These are phyloP conservation scores for Meliscaeva auricollis DNA, from an alignment of 2,888 invertebrate genomes.

Conservation along the genomic window DNA sequence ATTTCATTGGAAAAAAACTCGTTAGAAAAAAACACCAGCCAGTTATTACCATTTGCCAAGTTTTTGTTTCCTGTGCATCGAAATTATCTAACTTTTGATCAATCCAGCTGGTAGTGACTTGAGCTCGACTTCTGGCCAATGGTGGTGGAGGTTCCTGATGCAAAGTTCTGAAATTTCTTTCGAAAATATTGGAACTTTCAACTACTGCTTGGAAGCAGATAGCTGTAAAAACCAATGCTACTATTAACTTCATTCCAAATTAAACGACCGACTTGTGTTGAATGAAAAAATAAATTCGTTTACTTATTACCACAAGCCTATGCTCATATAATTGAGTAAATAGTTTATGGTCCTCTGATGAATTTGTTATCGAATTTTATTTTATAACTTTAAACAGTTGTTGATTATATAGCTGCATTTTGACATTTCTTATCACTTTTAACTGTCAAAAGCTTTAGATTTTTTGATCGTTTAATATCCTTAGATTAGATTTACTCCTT, in stretches of 20 bases:
- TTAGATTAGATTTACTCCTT: background rate
- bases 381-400: background rate
- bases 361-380: background rate
- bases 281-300: background rate
- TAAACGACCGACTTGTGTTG: background rate
- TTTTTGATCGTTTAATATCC: background rate
- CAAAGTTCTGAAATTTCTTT: constrained; percentile 69
- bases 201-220: constrained; percentile 31
- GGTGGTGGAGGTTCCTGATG: constrained; percentile 82
- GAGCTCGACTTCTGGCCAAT: constrained; percentile 40
- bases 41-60: constrained; percentile 84
- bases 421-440: background rate
- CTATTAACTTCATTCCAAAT: constrained; percentile 39
- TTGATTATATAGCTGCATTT: background rate
- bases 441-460: background rate
- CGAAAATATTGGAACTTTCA: constrained; percentile 64
- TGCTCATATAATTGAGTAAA: background rate
- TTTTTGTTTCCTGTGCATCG: constrained; percentile 85
- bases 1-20: background rate
- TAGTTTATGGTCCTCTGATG: background rate
- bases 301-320: background rate
- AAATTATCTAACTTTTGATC: constrained; percentile 87
- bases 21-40: background rate
- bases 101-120: constrained; percentile 83
- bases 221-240: constrained; percentile 26